These are phyloP conservation scores for Rotaria socialis DNA, from an alignment of 2,888 invertebrate genomes.

Conservation along the genomic window DNA sequence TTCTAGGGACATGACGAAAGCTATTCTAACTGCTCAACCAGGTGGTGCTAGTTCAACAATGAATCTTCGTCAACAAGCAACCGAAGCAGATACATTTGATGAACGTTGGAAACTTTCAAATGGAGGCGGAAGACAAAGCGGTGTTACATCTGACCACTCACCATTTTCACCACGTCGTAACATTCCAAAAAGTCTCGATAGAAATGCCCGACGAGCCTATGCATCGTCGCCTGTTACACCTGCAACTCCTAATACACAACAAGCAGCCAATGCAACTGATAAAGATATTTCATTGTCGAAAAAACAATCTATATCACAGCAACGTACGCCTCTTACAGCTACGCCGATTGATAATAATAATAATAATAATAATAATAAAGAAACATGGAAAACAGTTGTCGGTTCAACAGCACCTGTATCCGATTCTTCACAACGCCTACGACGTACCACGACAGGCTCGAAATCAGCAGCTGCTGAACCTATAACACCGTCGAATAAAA, in stretches of 20 bases:
- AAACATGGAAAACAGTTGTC: constrained; percentile 10
- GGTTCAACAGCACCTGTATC: neutral
- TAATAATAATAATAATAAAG: neutral
- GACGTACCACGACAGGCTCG: neutral
- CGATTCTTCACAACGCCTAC: neutral
- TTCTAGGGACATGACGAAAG: constrained; percentile 17
- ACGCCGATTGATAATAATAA: neutral
- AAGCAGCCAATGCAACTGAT: neutral
- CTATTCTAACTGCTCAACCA: neutral
- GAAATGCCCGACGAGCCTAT: neutral
- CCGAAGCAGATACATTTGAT: constrained; percentile 21
- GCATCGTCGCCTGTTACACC: neutral
- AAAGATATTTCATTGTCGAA: neutral
- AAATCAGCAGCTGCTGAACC: neutral
- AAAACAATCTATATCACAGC: neutral
- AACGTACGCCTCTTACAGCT: neutral
- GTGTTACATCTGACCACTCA: constrained; percentile 71
- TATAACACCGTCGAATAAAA: neutral
- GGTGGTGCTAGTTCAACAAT: neutral
- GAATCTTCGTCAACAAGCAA: neutral
- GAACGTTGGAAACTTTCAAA: constrained; percentile 8
- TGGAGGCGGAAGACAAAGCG: constrained; percentile 64
- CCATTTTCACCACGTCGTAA: constrained; percentile 84
- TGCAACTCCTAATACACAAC: neutral
- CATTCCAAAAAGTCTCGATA: constrained; percentile 67